Evolutionary conservation across 2,888 invertebrate species (phyloP).

Genomic region (Dioctria linearis): DNA sequence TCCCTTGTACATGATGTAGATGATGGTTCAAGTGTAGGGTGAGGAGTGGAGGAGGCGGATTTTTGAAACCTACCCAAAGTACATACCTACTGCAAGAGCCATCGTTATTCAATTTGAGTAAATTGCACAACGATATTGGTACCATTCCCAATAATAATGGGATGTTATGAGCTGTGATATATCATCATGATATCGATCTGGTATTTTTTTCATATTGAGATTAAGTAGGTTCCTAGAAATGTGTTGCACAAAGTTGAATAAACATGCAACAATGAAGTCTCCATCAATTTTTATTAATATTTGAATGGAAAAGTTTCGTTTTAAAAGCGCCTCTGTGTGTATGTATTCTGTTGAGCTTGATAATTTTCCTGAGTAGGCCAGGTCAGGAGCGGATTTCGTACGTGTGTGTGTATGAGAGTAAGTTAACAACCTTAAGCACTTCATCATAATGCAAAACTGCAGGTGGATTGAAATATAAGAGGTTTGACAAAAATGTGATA

Average conservation of each 20-base stretch:
- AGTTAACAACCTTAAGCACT: no score
- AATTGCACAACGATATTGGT: conserved; percentile 45
- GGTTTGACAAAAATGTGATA: no score
- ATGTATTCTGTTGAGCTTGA: no score
- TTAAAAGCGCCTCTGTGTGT: no score
- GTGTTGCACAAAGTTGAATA: background rate
- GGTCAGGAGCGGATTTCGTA: no score
- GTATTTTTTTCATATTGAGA: conserved; percentile 3
- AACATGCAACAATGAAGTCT: background rate
- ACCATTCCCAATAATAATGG: conserved; percentile 40
- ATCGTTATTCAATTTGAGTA: conserved; percentile 46
- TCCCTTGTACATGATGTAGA: no score
- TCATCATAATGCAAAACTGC: no score
- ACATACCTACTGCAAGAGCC: conserved; percentile 27
- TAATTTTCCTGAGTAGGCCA: no score
- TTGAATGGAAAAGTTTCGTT: background rate
- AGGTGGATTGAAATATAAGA: no score
- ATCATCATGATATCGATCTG: conserved; percentile 28
- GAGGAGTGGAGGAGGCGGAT: conserved; percentile 3
- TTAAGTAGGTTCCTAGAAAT: background rate
- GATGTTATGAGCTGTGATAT: conserved; percentile 34
- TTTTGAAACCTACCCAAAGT: conserved; percentile 16
- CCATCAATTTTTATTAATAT: background rate
- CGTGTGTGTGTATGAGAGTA: no score
- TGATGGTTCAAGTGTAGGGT: background rate